Conservation (phyloP, 2,888 invertebrate genomes). For the Villa cingulata region DNA sequence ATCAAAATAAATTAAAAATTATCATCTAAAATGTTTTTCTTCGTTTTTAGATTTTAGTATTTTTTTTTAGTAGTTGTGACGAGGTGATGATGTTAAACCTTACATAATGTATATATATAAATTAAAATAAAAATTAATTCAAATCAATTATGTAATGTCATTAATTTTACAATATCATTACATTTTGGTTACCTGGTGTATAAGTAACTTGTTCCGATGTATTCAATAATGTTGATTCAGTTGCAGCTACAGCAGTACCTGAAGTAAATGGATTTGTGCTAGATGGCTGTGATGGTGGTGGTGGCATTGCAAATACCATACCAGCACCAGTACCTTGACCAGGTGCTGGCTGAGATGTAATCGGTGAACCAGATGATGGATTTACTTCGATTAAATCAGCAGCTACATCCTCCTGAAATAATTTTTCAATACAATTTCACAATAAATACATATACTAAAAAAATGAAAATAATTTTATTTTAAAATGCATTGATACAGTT, state of each 20-base stretch:
- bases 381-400: constrained; percentile 33
- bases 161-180: too few relatives aligned
- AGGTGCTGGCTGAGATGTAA: constrained; percentile 27
- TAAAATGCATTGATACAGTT: too few relatives aligned
- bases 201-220: constrained; percentile 35
- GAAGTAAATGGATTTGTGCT: constrained; percentile 35
- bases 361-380: constrained; percentile 24
- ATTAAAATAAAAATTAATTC: too few relatives aligned
- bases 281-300: constrained; percentile 22
- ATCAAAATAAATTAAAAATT: too few relatives aligned
- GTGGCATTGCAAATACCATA: constrained; percentile 34
- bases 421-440: neutral
- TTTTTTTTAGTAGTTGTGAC: too few relatives aligned
- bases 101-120: too few relatives aligned
- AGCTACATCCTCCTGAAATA: constrained; percentile 29
- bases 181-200: constrained; percentile 39
- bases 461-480: too few relatives aligned
- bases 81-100: too few relatives aligned
- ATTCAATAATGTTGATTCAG: constrained; percentile 35
- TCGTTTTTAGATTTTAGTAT: too few relatives aligned
- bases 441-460: too few relatives aligned
- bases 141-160: too few relatives aligned
- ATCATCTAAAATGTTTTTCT: too few relatives aligned
- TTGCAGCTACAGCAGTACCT: constrained; percentile 29
- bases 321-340: constrained; percentile 24